Conservation (phyloP, 2,797 vertebrate genomes). For the Poecilia picta region DNA sequence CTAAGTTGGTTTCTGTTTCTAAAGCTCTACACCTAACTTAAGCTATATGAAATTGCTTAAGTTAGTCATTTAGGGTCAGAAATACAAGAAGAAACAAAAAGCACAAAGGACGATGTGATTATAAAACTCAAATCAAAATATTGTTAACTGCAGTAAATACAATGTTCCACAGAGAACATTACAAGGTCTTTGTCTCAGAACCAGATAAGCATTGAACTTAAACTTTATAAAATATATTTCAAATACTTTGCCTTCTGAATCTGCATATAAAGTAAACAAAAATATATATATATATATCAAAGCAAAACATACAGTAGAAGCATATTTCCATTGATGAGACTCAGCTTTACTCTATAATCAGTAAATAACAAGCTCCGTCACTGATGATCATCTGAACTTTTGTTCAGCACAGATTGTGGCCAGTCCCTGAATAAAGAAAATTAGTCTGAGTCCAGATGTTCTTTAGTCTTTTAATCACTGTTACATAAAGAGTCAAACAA, state of each 20-base stretch:
- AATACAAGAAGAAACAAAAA: neutral
- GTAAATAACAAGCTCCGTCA: neutral
- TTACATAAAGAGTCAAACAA: conserved; percentile 42
- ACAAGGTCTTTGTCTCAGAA: neutral
- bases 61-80: neutral
- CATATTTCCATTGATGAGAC: neutral
- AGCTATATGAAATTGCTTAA: neutral
- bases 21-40: too few relatives aligned
- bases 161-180: neutral
- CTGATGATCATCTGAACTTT: neutral
- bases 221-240: neutral
- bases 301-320: neutral
- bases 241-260: neutral
- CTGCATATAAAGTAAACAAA: neutral
- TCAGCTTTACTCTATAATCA: neutral
- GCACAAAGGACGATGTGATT: neutral
- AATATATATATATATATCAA: neutral
- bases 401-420: conserved; percentile 2
- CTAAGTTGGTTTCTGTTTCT: too few relatives aligned
- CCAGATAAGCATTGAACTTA: neutral
- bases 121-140: neutral
- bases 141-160: neutral
- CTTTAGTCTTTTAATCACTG: conserved; percentile 46
- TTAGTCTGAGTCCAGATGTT: conserved; percentile 31
- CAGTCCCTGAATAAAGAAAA: conserved; percentile 6